Percentiles rank a stretch among this genome's conserved stretches.
Evolutionary conservation across 2,888 invertebrate genomes (phyloP).

Genomic region (Cataglyphis altisquamis): DNA sequence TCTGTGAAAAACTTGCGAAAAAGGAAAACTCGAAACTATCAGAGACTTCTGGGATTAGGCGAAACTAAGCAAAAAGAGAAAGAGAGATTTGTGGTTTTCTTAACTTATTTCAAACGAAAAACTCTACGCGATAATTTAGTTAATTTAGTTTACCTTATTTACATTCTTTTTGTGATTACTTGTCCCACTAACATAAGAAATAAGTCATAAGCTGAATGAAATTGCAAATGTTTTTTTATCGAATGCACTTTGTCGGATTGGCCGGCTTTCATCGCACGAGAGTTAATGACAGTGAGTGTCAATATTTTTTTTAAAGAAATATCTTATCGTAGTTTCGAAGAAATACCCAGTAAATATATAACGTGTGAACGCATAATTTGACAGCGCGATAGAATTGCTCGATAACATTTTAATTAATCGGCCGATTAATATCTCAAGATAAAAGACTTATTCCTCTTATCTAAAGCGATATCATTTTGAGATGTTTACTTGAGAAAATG

Average conservation of each 20-base stretch:
- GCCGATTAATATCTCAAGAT: slow-evolving; percentile 29
- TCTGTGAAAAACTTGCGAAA: neutral
- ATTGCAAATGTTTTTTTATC: slow-evolving; percentile 41
- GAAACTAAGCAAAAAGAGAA: neutral
- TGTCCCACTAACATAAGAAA: slow-evolving; percentile 17
- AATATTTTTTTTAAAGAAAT: slow-evolving; percentile 40
- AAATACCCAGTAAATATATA: slow-evolving; percentile 20
- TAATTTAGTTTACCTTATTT: neutral
- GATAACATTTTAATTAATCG: slow-evolving; percentile 50
- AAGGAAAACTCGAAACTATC: neutral
- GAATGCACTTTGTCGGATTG: slow-evolving; percentile 11
- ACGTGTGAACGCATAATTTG: slow-evolving; percentile 25
- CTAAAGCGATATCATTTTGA: slow-evolving; percentile 20
- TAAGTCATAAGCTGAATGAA: slow-evolving; percentile 10
- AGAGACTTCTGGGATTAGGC: neutral
- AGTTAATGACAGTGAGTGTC: slow-evolving; percentile 12
- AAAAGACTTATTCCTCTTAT: slow-evolving; percentile 14
- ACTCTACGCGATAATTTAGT: slow-evolving; percentile 11
- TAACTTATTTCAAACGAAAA: neutral
- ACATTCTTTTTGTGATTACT: slow-evolving; percentile 1
- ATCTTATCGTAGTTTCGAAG: slow-evolving; percentile 46
- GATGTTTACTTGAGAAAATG: neutral
- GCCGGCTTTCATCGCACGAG: slow-evolving; percentile 25
- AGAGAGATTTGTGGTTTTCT: slow-evolving; percentile 20
- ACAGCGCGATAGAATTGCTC: slow-evolving; percentile 26